Percentiles rank a stretch among this genome's conserved stretches.
Evolutionary conservation across 2,888 invertebrate species (phyloP).

Genomic region (Lacanobia wlatinum): DNA sequence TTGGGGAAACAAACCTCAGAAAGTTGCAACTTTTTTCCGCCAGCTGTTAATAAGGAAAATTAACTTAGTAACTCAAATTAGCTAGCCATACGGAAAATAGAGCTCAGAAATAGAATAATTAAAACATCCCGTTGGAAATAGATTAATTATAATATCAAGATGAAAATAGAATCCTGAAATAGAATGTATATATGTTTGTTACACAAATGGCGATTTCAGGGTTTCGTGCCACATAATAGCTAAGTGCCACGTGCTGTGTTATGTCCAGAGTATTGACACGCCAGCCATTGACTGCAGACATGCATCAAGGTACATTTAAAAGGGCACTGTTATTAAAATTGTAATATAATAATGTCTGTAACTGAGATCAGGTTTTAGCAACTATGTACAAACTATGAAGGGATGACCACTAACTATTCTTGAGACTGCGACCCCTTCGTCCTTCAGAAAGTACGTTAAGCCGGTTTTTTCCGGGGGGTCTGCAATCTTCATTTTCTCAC

Average conservation of each 20-base stretch:
- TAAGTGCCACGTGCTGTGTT: slow-evolving; percentile 34
- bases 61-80: slow-evolving; percentile 8
- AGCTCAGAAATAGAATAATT: slow-evolving; percentile 15
- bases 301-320: slow-evolving; percentile 23
- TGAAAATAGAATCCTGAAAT: slow-evolving; percentile 41
- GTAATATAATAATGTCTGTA: slow-evolving; percentile 30
- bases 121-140: not conserved
- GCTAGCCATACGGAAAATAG: slow-evolving; percentile 1
- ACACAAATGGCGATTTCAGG: slow-evolving; percentile 17
- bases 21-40: not conserved
- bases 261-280: slow-evolving; percentile 35
- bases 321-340: slow-evolving; percentile 17
- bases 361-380: slow-evolving; percentile 38
- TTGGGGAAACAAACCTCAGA: slow-evolving; percentile 31
- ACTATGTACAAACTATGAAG: not conserved
- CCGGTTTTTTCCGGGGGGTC: slow-evolving; percentile 31
- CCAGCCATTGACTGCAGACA: slow-evolving; percentile 13
- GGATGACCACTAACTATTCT: not conserved
- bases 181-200: slow-evolving; percentile 6
- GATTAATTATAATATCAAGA: slow-evolving; percentile 3
- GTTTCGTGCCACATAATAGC: slow-evolving; percentile 19
- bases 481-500: not conserved
- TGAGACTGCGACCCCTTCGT: slow-evolving; percentile 19
- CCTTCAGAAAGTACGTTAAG: slow-evolving; percentile 46
- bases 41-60: slow-evolving; percentile 28